Evolutionary conservation across 2,888 invertebrate species (phyloP).

Genomic region (Eutolmus rufibarbis): DNA sequence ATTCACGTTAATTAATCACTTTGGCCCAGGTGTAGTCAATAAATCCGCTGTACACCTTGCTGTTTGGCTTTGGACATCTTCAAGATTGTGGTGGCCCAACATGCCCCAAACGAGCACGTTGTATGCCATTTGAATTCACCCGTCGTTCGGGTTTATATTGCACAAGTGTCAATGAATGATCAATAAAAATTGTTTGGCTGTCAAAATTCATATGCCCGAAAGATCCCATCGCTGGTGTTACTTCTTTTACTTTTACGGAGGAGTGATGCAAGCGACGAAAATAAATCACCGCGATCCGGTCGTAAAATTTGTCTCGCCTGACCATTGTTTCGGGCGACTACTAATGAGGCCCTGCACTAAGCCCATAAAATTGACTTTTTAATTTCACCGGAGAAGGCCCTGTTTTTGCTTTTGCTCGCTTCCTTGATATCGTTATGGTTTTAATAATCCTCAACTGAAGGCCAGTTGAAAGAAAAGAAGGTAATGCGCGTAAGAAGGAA

Average conservation of each 20-base stretch:
- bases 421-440: conserved; percentile 33
- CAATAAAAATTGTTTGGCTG: conserved; percentile 37
- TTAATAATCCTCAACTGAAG: not conserved
- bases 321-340: not conserved
- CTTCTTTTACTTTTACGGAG: not conserved
- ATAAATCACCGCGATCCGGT: conserved; percentile 22
- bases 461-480: not conserved
- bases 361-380: not conserved
- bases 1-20: not conserved
- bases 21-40: not conserved
- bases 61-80: not conserved
- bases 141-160: conserved; percentile 2
- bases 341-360: conserved; percentile 1
- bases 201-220: conserved; percentile 15
- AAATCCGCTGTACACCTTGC: not conserved
- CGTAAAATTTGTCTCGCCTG: conserved; percentile 24
- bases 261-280: conserved; percentile 6
- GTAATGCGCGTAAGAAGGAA: conserved; percentile 29
- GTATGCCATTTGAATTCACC: not conserved
- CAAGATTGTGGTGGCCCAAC: not conserved
- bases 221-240: not conserved
- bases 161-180: conserved; percentile 38
- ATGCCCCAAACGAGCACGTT: not conserved
- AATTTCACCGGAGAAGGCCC: not conserved
- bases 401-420: not conserved